Percentiles rank a stretch among this genome's conserved stretches.
Evolutionary conservation across 1,140 invertebrate species (phyloP).

Genomic region (Piezodorus guildinii): DNA sequence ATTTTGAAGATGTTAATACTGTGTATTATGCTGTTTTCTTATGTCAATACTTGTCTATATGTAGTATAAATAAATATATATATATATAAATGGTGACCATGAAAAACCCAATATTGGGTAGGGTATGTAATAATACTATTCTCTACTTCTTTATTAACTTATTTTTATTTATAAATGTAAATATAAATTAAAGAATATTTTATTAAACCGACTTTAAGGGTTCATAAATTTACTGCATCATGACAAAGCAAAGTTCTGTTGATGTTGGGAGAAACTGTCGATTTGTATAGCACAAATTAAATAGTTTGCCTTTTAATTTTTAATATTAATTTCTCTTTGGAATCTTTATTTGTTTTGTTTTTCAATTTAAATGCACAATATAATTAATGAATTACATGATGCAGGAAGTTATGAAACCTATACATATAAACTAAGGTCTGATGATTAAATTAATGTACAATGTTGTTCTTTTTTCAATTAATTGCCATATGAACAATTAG

Average conservation of each 20-base stretch:
- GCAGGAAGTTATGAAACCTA: background rate
- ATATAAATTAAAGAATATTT: background rate
- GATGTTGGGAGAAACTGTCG: no score
- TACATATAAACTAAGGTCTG: background rate
- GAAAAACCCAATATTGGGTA: background rate
- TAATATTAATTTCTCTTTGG: background rate
- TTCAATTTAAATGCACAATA: background rate
- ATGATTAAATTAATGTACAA: background rate
- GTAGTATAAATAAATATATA: background rate
- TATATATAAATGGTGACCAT: background rate
- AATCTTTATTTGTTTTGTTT: background rate
- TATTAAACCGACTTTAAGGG: background rate
- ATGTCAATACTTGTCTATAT: background rate
- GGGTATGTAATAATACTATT: background rate
- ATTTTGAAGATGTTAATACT: conserved; percentile 5
- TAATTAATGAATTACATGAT: background rate
- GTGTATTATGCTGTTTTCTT: background rate
- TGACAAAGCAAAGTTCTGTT: no score
- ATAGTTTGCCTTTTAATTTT: no score
- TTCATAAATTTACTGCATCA: background rate
- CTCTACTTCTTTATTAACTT: background rate
- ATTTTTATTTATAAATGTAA: background rate
- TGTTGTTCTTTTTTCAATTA: conserved; percentile 8
- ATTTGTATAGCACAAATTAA: no score
- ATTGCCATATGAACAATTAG: conserved; percentile 15